Evolutionary conservation across 1,140 invertebrate species (phyloP), one percentile per base, ranked within the genome.

Genomic region (Lutraria rhynchaena): DNA sequence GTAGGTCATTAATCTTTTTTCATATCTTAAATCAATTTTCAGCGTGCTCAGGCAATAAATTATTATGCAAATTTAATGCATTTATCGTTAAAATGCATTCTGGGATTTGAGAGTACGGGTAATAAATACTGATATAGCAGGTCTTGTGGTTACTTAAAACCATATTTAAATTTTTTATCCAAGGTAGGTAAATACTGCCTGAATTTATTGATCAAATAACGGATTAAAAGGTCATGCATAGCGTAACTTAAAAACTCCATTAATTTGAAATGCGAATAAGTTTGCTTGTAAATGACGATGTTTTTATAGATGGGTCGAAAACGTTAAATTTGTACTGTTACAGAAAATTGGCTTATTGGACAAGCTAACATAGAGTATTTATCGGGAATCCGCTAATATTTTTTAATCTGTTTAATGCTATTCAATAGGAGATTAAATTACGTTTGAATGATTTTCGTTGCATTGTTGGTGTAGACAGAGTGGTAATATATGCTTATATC

Each of bases 351-450:
- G 27, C 63, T 27, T 37, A 29, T 41, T 3, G 44, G 44, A 46
- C 29, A 24, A 24, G n/a, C 24, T 49, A 67, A 46, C 44, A 24
- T 46, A 67, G 19, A 24, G 29, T 22, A 7, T 67, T 67, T 67
- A 67, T 37, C 41, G 19, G 44, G n/a, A 22, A 3, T 19, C 37
- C 11, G 29, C 31, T 41, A 75, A 61, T 75, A 75, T 44, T 4
- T 61, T 75, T 63, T 75, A 41, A 75, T 75, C 73, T 31, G 24
- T 46, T 74, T 60, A 75, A 60, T 75, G 35, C 55, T 35, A 75
- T 75, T 75, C 37, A 61, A 61, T 61, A 29, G 17, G 24, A 55
- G 73, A 75, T 63, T 75, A 75, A 49, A 75, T 61, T 75, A 49
- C 73, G 31, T 15, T n/a, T 75, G 73, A 75, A 60, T 74, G 71